Evolutionary conservation across 2,113 vertebrate genomes (phyloP).

Genomic region (Forbesichthys agassizii): DNA sequence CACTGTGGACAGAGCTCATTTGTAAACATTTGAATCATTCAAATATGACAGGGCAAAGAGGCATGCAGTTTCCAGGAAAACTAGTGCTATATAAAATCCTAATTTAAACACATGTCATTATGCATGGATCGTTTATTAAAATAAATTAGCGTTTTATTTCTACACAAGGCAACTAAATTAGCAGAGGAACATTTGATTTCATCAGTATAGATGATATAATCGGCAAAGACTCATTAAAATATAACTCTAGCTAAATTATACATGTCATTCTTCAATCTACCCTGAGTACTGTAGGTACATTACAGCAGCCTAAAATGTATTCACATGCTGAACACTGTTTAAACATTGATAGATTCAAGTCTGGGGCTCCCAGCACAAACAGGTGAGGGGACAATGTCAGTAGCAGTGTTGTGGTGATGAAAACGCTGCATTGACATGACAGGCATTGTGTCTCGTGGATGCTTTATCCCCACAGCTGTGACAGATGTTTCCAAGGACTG

Average conservation of each 20-base stretch:
- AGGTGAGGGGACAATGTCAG: neutral
- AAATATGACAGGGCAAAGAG: constrained; percentile 3
- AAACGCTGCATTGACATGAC: constrained; percentile 18
- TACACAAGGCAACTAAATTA: constrained; percentile 10
- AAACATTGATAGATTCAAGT: constrained; percentile 10
- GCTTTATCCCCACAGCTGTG: no score
- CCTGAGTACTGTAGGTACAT: constrained; percentile 44
- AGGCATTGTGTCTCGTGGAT: neutral
- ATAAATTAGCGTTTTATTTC: constrained; percentile 2
- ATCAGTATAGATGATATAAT: constrained; percentile 10
- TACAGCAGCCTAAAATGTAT: constrained; percentile 28
- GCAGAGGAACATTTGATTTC: constrained; percentile 1
- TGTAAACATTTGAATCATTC: constrained; percentile 52
- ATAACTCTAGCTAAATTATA: constrained; percentile 14
- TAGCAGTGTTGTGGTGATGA: constrained; percentile 24
- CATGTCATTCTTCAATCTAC: constrained; percentile 25
- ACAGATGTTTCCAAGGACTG: no score
- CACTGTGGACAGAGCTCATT: constrained; percentile 9
- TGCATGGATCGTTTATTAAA: neutral
- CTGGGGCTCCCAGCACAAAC: constrained; percentile 7
- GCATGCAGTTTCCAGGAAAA: neutral
- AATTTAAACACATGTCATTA: neutral
- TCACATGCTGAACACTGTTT: constrained; percentile 28
- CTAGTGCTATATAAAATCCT: neutral
- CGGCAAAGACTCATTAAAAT: constrained; percentile 20